Base-by-base conservation (phyloP, 23 tunicate species). In the Trididemnum miniatum region DNA sequence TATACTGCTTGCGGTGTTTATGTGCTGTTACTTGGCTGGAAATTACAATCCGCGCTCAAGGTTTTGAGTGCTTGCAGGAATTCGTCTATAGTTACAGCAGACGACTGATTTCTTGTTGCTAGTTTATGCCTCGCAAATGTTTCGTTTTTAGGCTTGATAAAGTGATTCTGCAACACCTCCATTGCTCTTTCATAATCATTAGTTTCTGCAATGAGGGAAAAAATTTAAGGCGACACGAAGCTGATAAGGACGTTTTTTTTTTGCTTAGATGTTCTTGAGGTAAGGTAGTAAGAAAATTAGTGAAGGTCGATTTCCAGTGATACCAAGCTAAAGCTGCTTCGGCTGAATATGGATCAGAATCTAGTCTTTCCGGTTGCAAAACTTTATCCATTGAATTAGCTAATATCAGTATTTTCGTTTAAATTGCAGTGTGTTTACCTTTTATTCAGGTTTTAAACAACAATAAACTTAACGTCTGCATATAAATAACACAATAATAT, bases 351-450 rank as follows among this genome's bases (percentile, higher is more conserved):
- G 76, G 37, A 34, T 71, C 37, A 2, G 38, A 5, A 31, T 71
- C 76, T 2, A 71, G 76, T 71, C 76, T 33, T 31, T 71, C 76
- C 9, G 76, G 76, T 71, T 37, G 18, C 76, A 71, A 34, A 20
- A 71, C 76, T 34, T 71, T 71, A 9, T 71, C 76, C 76, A 71
- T 62, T 4, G 29, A 4, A 62, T 20, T 62, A 62, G 5, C 20
- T 62, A 44, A 44, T 44, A 15, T 7, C 15, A 63, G 3, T 71
- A 32, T 15, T 26, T 36, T 71, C 31, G 26, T 9, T 71, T 71
- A 71, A 71, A 71, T 71, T 29, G 76, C 31, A 26, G 4, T 71
- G 44, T 7, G n/a, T 34, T 5, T 12, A 32, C 37, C 76, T 15
- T 18, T 20, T 7, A 18, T 71, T 29, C 9, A 15, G 76, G 76